Evolutionary conservation across 2,888 invertebrate species (phyloP), one percentile per base, ranked within the genome.

Genomic region (Drosophila birchii): DNA sequence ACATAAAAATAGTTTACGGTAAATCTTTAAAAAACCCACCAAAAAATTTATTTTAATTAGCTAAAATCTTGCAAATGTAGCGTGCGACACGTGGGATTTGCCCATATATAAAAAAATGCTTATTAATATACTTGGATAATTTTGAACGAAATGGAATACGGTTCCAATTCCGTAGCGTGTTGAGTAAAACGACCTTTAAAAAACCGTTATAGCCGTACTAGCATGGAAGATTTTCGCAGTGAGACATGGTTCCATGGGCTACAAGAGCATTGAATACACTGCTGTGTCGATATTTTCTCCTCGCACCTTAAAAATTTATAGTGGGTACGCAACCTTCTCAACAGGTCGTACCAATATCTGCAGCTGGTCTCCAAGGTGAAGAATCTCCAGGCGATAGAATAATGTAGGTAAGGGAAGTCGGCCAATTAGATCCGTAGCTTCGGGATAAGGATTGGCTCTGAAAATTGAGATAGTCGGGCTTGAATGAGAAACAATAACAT

Each of bases 401-500:
- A 70, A 95, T 94, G 94, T 94, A 94, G 94, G 93, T 94, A 94
- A 94, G 94, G 94, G 94, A 94, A 94, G 94, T 94, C 94, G 94
- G 94, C 94, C 95, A 95, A 77, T 56, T 74, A 72, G 75, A 77
- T 75, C 95, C 94, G 94, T 94, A 95, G 94, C 93, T 94, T 95
- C 94, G 94, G 95, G 95, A 94, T 62, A 70, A 73, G 70, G 71
- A 74, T 94, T 94, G 93, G 93, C 94, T 94, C 94, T 78, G 73
- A 79, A 68, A 77, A 73, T 77, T 80, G 78, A 76, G 79, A 80
- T 78, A 75, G 73, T 78, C 74, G 78, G 74, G 72, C 59, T 68
- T 68, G 68, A 68, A 75, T 79, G 71, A 75, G 72, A 76, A 78
- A 71, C 70, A 76, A 94, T 93, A 94, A 75, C 61, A 75, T 73